A percentile compares a stretch with the other conserved stretches of the same genome.
Evolutionary conservation across 2,888 invertebrate genomes (phyloP).

Genomic region (Portevinia maculata): DNA sequence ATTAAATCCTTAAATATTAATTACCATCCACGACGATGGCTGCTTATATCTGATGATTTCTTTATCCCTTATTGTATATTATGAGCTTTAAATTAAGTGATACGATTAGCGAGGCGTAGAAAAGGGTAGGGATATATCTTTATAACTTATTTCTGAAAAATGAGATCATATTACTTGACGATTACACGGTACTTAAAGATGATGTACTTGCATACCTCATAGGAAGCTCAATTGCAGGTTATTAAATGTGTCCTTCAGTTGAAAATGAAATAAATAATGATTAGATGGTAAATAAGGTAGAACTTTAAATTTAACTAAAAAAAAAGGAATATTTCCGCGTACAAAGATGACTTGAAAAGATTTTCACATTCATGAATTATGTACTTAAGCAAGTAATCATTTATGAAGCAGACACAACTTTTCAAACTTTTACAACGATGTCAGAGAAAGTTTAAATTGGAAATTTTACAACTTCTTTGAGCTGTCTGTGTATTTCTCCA

Average conservation of each 20-base stretch:
- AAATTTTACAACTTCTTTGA: no score
- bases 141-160: background rate
- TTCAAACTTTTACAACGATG: slow-evolving; percentile 3
- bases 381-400: slow-evolving; percentile 8
- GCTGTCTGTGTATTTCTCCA: no score
- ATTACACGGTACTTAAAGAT: slow-evolving; percentile 7
- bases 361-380: background rate
- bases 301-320: background rate
- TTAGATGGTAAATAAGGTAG: no score
- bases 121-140: background rate
- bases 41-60: background rate
- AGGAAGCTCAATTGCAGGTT: slow-evolving; percentile 29
- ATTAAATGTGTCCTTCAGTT: no score
- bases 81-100: background rate
- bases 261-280: no score
- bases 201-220: slow-evolving; percentile 24
- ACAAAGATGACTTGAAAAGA: background rate
- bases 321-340: background rate
- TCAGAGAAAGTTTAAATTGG: slow-evolving; percentile 16
- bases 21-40: slow-evolving; percentile 11
- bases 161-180: background rate
- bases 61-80: slow-evolving; percentile 12
- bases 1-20: slow-evolving; percentile 30
- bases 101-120: background rate
- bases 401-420: slow-evolving; percentile 11